Evolutionary conservation across 2,888 invertebrate species (phyloP), one percentile per base, ranked within the genome.

Genomic region (Sclerodermus sp.): DNA sequence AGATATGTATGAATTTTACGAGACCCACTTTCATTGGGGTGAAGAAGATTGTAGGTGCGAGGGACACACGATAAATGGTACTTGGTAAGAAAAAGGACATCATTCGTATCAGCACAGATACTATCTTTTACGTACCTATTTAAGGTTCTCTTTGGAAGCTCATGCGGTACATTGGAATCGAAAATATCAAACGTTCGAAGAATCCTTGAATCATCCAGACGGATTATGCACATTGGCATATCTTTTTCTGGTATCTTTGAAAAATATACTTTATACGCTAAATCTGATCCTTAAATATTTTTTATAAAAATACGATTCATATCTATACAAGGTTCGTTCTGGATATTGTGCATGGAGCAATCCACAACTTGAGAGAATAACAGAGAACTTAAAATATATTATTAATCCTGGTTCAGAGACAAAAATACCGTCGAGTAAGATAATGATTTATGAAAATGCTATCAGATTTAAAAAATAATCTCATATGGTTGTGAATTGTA

Each of bases 81-180:
- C 68, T 31, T 72, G 71, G 74, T 73, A 50, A 36, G 34, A 1
- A 29, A 17, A 12, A 1, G 29, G 31, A 42, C 17, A 36, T 31
- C 51, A 53, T 8, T 17, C 43, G 14, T 29, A 31, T 14, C 29
- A 12, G 14, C 5, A 1, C 4, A 1, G 31, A 47, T 10, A 5
- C 41, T 14, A 9, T 14, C 10, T 40, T n/a, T 29, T 17, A 38
- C 14, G 1, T 2, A 8, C 17, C 17, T 9, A 30, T 30, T 30
- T 13, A 34, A 74, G 74, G 69, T 74, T 58, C 49, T 71, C 74
- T 1, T 70, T 74, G 72, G 74, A 74, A 51, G 57, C 65, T 3
- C 74, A 74, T 14, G 56, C 51, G 3, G 55, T 73, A 1, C 74
- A 74, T 54, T 70, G 69, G 68, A 74, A 74, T 32, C 46, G 63